phyloP scores from a whole-genome alignment of 2,888 invertebrate genomes.

The Exephanes ischioxanthus region DNA sequence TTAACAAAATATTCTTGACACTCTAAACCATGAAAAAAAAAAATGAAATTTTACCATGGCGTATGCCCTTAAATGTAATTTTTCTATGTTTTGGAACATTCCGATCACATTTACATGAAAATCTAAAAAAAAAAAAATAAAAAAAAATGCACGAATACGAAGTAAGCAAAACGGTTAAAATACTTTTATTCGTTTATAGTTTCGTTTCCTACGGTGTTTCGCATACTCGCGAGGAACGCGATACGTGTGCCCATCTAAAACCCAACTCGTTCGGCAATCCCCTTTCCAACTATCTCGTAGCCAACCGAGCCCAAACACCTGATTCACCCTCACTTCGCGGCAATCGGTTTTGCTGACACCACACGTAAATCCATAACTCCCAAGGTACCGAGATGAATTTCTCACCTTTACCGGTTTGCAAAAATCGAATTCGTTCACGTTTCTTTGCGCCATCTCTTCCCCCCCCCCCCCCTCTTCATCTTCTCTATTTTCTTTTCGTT shows the following conservation, averaged over 20 bases:
- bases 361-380: conserved; percentile 42
- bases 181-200: neutral
- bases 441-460: neutral
- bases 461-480: neutral
- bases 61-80: too few species aligned
- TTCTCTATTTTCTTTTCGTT: conserved; percentile 35
- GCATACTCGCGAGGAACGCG: neutral
- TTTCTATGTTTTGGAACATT: too few species aligned
- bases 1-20: too few species aligned
- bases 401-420: conserved; percentile 6
- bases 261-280: neutral
- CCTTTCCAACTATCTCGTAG: conserved; percentile 3
- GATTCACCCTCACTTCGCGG: neutral
- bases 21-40: too few species aligned
- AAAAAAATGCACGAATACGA: neutral
- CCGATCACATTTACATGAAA: too few species aligned
- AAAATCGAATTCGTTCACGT: conserved; percentile 22
- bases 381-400: conserved; percentile 27
- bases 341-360: conserved; percentile 21
- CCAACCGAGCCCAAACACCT: neutral
- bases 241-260: neutral
- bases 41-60: too few species aligned
- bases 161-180: neutral
- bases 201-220: neutral
- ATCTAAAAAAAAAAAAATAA: too few species aligned